Base-by-base conservation (phyloP, 2,797 vertebrate species). In the Enteromius thamalakanensis region DNA sequence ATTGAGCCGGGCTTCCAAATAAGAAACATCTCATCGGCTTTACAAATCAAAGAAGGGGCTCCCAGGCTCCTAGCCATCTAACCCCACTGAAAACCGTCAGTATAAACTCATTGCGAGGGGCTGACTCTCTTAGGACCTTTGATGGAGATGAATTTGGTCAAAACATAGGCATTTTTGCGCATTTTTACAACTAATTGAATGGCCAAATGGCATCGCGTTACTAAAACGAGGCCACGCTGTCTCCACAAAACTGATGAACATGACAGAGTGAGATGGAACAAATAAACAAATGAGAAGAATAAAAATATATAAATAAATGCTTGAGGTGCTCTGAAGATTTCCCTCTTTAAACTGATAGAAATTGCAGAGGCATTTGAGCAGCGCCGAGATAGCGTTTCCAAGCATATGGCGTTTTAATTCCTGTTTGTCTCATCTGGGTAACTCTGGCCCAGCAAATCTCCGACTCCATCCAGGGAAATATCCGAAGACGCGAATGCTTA, bases 401-500 rank as follows among this genome's bases (percentile, higher is more conserved):
- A 95, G 93, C 95, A 95, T 95, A 95, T 95, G 94, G 94, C 85
- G 87, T 94, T 95, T 95, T 95, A 95, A 95, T 95, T 95, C 92
- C 91, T 92, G 91, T 92, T 90, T 91, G 94, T 95, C 94, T 95
- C 95, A 94, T 94, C 94, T 95, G 94, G 93, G 91, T 94, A 93
- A 92, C 92, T 94, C 92, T 76, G 89, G 91, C 92, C 91, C 85
- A 58, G 88, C 84, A 85, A 92, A 93, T 94, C 92, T 91, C 88
- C 88, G 49, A 87, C 88, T 93, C 91, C 94, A 94, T 94, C 92
- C 87, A 92, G 94, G 93, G 94, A 94, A 94, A 94, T 95, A 93
- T 93, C 92, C 87, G 91, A 93, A 93, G 92, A 90, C 89, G 88
- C 89, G 83, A 91, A 95, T 93, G 91, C 92, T 95, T 93, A 94